phyloP scores from a whole-genome alignment of 2,797 vertebrate genomes.

The Chromobotia macracanthus region DNA sequence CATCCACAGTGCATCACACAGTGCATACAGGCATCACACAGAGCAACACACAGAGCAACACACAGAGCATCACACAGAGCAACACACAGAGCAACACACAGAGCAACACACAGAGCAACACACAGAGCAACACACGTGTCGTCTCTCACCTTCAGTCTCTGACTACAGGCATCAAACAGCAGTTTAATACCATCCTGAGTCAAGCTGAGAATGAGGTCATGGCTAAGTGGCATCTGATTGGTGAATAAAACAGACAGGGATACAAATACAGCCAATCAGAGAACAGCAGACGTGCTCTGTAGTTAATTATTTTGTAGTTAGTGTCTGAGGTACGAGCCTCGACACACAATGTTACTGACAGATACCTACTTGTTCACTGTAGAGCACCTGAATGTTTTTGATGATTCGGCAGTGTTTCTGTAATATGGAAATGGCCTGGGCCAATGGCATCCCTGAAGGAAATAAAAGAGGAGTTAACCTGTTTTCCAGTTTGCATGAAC shows the following conservation, averaged over 20 bases:
- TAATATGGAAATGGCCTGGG: slow-evolving; percentile 97
- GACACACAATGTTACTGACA: not conserved
- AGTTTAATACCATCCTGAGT: slow-evolving; percentile 99
- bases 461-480: not conserved
- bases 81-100: not conserved
- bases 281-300: not conserved
- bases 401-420: slow-evolving; percentile 98
- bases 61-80: too few relatives aligned
- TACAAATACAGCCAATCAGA: not conserved
- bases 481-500: not conserved
- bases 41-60: not conserved
- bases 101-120: too few relatives aligned
- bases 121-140: not conserved
- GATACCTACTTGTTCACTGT: slow-evolving; percentile 92
- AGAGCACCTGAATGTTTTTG: slow-evolving; percentile 98
- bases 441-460: slow-evolving; percentile 91
- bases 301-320: not conserved
- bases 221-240: slow-evolving; percentile 91
- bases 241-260: slow-evolving; percentile 56
- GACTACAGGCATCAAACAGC: slow-evolving; percentile 98
- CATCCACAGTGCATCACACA: not conserved
- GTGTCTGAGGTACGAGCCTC: not conserved
- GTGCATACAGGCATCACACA: too few relatives aligned
- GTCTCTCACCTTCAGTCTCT: slow-evolving; percentile 97
- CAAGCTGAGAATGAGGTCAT: slow-evolving; percentile 99